Conservation (phyloP, 2,797 vertebrate genomes). For the Pteronotus mesoamericanus region DNA sequence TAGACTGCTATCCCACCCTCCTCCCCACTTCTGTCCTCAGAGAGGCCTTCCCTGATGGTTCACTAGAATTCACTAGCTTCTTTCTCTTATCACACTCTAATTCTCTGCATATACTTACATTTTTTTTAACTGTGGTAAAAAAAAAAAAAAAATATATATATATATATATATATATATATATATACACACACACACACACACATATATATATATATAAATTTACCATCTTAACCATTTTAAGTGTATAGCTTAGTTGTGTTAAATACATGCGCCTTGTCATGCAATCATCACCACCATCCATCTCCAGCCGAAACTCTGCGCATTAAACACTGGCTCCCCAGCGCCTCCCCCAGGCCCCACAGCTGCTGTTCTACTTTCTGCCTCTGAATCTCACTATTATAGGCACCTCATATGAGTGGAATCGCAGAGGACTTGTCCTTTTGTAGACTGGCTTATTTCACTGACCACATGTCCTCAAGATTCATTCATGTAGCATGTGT, state of each 20-base stretch:
- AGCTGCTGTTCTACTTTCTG: fast-evolving
- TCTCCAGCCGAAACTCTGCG: neutral
- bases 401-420: neutral
- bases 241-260: neutral
- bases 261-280: too few relatives aligned
- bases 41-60: neutral
- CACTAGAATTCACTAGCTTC: neutral
- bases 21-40: neutral
- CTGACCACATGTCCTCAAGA: neutral
- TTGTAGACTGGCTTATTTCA: neutral
- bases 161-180: too few relatives aligned
- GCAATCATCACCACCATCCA: fast-evolving
- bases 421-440: fast-evolving
- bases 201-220: too few relatives aligned
- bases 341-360: neutral
- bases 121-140: fast-evolving
- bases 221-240: neutral
- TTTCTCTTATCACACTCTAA: neutral
- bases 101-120: neutral
- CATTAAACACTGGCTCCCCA: fast-evolving
- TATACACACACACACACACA: too few relatives aligned
- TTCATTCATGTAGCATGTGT: neutral
- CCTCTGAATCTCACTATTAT: neutral
- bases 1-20: too few relatives aligned
- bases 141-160: too few relatives aligned